Conservation (phyloP, 1,140 invertebrate species). For the Cydia fagiglandana region DNA sequence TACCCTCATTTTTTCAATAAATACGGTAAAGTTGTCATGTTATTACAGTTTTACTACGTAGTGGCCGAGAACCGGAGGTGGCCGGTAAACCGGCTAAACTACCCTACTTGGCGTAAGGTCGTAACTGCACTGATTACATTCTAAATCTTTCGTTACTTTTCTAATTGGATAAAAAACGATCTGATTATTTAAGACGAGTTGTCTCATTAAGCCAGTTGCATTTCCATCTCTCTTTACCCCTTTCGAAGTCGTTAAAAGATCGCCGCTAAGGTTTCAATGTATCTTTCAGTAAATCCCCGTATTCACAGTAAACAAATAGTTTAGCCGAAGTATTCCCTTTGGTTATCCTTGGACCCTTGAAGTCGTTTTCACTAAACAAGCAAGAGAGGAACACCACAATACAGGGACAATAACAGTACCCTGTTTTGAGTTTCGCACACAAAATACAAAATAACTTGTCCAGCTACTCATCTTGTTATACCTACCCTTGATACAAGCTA, state of each 20-base stretch:
- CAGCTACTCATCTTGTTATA: too few species aligned
- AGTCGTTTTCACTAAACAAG: conserved; percentile 31
- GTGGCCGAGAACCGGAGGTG: too few species aligned
- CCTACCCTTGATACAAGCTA: too few species aligned
- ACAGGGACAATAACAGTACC: neutral
- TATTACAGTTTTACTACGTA: too few species aligned
- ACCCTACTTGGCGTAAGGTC: neutral
- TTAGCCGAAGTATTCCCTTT: conserved; percentile 4
- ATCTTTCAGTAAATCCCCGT: neutral
- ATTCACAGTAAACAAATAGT: conserved; percentile 17
- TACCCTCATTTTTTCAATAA: too few species aligned
- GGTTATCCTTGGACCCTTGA: conserved; percentile 26
- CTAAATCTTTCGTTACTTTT: too few species aligned
- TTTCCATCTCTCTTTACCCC: neutral
- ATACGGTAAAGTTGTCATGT: too few species aligned
- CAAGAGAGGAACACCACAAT: neutral
- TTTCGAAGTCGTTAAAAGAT: neutral
- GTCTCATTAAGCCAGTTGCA: neutral
- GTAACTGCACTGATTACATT: neutral
- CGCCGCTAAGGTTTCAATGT: neutral
- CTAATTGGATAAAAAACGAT: neutral
- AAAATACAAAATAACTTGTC: too few species aligned
- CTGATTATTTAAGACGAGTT: neutral
- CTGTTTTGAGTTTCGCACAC: neutral
- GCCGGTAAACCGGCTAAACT: too few species aligned